Evolutionary conservation across 2,888 invertebrate species (phyloP), one percentile per base, ranked within the genome.

Genomic region (Polyploca ridens): DNA sequence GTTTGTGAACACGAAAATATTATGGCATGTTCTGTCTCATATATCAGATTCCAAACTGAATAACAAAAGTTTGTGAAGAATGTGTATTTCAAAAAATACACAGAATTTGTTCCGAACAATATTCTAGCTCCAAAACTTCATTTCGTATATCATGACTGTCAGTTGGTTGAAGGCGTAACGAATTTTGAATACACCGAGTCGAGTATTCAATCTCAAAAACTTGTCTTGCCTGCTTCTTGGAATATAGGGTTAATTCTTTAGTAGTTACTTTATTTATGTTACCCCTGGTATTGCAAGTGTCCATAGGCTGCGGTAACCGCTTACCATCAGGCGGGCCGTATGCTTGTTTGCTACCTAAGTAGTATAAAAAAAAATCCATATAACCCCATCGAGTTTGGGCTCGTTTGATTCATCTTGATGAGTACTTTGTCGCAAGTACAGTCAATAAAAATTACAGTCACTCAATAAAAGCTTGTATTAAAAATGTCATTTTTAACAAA

Each of bases 21-120:
- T 14, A 54, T 10, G 19, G 19, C 16, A 54, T 3, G 14, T 16
- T 49, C 49, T 1, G 49, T 41, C 60, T 60, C 60, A 60, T 19
- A 61, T 61, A 41, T 60, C 16, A 16, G 16, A 60, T 38, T 60
- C 44, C 44, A 19, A 61, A 41, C 11, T 41, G 16, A 27, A 54
- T 54, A 61, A n/a, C 41, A 41, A 61, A 41, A 61, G 61, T 61
- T 61, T 41, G 19, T 4, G 13, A 41, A 11, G 61, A 61, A 61
- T 27, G 14, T 5, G 41, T 44, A 61, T 41, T 61, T 61, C 41
- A 27, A 61, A 59, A 41, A 27, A 61, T 60, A 60, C 38, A 60
- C 59, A 38, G 11, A 3, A 58, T 38, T 11, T 60, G 41, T 61
- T 38, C 38, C 16, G 38, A 33, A 38, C 38, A n/a, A 35, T 60